Conservation (phyloP, 1,140 invertebrate genomes). For the Rhagoletis pomonella region DNA sequence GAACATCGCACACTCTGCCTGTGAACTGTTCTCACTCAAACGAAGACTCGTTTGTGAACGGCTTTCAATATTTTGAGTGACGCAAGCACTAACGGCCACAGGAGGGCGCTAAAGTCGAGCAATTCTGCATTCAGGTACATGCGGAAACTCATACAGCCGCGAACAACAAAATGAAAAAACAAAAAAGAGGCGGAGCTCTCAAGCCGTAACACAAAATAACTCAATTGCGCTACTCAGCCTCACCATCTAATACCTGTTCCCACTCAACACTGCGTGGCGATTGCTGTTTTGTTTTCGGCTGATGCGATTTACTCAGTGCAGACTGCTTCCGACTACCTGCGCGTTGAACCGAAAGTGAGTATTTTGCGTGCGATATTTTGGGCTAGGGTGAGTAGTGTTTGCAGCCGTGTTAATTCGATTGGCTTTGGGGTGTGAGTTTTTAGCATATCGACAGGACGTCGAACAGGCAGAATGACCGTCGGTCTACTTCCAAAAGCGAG, state of each 20-base stretch:
- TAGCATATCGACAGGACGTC: neutral
- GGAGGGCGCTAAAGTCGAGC: neutral
- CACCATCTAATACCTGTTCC: neutral
- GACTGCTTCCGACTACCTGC: neutral
- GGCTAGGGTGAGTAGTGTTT: neutral
- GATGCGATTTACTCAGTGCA: neutral
- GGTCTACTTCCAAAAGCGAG: no score
- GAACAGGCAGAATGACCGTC: neutral
- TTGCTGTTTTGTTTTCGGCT: neutral
- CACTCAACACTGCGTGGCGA: constrained; percentile 1
- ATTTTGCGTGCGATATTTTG: constrained; percentile 29
- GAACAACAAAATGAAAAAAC: constrained; percentile 26
- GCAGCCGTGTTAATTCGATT: constrained; percentile 45
- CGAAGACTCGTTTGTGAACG: neutral
- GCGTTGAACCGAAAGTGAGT: constrained; percentile 44
- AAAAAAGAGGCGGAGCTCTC: constrained; percentile 57
- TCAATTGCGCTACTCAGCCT: neutral
- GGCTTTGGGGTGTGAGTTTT: constrained; percentile 10
- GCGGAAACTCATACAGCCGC: neutral
- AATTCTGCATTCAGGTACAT: no score
- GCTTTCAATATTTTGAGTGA: neutral
- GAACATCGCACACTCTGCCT: neutral
- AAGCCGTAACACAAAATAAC: neutral
- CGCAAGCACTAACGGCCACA: neutral
- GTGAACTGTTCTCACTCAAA: constrained; percentile 4